Percentiles rank a stretch among this genome's conserved stretches.
These are phyloP conservation scores for Miichthys miiuy DNA, from an alignment of 2,797 vertebrate species.

Conservation along the genomic window DNA sequence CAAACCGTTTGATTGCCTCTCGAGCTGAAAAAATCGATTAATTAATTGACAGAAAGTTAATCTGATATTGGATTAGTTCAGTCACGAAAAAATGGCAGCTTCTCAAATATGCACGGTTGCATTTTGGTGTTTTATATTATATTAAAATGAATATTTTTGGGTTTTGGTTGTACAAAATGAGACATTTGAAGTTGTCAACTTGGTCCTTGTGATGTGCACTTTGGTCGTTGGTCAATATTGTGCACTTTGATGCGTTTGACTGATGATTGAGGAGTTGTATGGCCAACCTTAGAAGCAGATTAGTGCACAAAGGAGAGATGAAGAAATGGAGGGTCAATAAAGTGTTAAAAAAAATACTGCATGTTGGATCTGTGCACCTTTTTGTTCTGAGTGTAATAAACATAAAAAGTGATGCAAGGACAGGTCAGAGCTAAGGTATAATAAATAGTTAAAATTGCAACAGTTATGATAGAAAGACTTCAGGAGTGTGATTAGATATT, in stretches of 20 bases:
- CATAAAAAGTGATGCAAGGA: background rate
- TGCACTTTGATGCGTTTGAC: conserved; percentile 8
- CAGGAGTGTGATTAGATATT: background rate
- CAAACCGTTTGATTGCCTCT: background rate
- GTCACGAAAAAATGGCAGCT: background rate
- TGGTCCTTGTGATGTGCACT: no score
- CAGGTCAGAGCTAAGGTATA: conserved; percentile 9
- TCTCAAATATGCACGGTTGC: background rate
- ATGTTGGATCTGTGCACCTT: conserved; percentile 29
- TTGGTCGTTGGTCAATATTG: background rate
- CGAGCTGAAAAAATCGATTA: background rate
- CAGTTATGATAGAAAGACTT: conserved; percentile 23
- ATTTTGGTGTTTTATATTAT: background rate
- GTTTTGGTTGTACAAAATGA: background rate
- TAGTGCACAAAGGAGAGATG: conserved; percentile 22
- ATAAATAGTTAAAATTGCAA: conserved; percentile 17
- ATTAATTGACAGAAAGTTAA: background rate
- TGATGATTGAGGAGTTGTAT: conserved; percentile 15
- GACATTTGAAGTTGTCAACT: background rate
- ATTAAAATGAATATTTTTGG: background rate
- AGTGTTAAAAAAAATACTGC: conserved; percentile 1
- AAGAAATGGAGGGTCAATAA: conserved; percentile 38
- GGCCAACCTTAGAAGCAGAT: conserved; percentile 23
- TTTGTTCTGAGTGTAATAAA: conserved; percentile 33
- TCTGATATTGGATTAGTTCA: background rate